These are phyloP conservation scores for Camelus dromedarius DNA, from an alignment of 2,113 vertebrate genomes.

Conservation along the genomic window DNA sequence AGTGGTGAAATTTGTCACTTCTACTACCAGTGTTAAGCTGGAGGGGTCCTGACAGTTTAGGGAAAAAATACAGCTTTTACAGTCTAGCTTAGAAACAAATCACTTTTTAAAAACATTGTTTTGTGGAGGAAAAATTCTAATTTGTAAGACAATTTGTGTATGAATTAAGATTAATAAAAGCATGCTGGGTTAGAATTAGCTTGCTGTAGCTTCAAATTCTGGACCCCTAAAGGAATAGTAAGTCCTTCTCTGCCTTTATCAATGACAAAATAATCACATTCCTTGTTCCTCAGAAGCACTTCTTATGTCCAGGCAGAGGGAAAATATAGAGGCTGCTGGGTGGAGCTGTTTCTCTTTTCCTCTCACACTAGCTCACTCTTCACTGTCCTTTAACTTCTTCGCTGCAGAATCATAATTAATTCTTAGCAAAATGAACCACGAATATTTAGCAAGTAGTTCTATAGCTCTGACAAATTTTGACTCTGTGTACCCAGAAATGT, in stretches of 20 bases:
- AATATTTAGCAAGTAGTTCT: not conserved
- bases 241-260: not conserved
- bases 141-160: not conserved
- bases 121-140: not conserved
- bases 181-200: not conserved
- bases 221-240: not conserved
- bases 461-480: not conserved
- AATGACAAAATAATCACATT: not conserved
- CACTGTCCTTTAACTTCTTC: not conserved
- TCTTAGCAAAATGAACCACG: slow-evolving; percentile 1
- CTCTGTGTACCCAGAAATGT: not conserved
- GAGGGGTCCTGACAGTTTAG: not conserved
- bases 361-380: not conserved
- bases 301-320: not conserved
- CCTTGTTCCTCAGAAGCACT: not conserved
- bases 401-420: not conserved
- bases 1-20: not conserved
- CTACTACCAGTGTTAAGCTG: not conserved
- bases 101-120: slow-evolving; percentile 28
- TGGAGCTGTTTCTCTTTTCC: not conserved
- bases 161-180: not conserved
- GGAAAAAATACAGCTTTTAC: not conserved
- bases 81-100: not conserved
- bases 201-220: not conserved
- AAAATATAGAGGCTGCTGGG: not conserved